phyloP scores from a whole-genome alignment of 1,140 invertebrate species.

The Macrosteles quadrilineatus region DNA sequence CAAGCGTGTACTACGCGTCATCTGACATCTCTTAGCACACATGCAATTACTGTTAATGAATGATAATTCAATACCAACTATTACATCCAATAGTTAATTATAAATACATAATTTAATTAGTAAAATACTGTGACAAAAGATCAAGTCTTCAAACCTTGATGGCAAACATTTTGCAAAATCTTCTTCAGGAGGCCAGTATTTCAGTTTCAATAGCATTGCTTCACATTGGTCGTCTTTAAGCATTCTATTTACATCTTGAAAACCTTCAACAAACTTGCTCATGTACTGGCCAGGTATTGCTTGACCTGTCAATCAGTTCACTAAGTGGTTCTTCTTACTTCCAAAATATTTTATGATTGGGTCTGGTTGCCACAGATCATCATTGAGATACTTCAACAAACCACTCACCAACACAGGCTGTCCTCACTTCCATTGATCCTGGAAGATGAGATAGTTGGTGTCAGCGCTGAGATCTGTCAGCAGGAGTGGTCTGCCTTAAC shows the following conservation, averaged over 20 bases:
- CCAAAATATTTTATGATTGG: slow-evolving; percentile 90
- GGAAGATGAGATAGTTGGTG: slow-evolving; percentile 84
- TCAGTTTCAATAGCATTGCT: slow-evolving; percentile 91
- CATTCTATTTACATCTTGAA: slow-evolving; percentile 80
- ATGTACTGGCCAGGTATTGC: slow-evolving; percentile 85
- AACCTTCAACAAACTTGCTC: slow-evolving; percentile 96
- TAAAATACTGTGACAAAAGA: too few relatives aligned
- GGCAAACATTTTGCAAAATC: slow-evolving; percentile 45
- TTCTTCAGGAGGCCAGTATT: slow-evolving; percentile 90
- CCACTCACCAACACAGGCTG: slow-evolving; percentile 94
- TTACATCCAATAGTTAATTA: too few relatives aligned
- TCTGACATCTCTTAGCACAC: too few relatives aligned
- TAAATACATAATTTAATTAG: too few relatives aligned
- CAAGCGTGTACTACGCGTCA: too few relatives aligned
- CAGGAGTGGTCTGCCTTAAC: slow-evolving; percentile 85
- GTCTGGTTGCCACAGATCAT: slow-evolving; percentile 86
- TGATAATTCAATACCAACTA: too few relatives aligned
- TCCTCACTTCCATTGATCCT: slow-evolving; percentile 94
- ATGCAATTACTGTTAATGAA: too few relatives aligned
- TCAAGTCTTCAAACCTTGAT: too few relatives aligned
- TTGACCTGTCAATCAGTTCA: slow-evolving; percentile 89
- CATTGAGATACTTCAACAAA: slow-evolving; percentile 74
- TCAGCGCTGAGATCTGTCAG: slow-evolving; percentile 79
- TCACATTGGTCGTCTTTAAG: slow-evolving; percentile 81
- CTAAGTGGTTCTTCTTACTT: slow-evolving; percentile 85